These are phyloP conservation scores for Cancer borealis DNA, from an alignment of 2,888 invertebrate species.

Conservation along the genomic window DNA sequence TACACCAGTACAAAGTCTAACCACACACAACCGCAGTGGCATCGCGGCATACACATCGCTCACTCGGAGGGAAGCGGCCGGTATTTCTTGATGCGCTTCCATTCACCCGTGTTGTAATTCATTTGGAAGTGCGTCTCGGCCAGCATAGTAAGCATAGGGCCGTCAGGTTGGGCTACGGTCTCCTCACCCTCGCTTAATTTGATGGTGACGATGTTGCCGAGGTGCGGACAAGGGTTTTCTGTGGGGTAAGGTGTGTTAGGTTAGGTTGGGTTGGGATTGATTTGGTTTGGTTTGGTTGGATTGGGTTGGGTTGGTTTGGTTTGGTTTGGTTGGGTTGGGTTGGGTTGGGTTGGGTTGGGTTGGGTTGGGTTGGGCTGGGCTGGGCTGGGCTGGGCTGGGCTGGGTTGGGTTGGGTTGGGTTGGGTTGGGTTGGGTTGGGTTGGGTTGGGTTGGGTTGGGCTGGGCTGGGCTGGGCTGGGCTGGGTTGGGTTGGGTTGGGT, in stretches of 20 bases:
- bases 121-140: conserved; percentile 94
- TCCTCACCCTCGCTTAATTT: conserved; percentile 94
- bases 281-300: no score
- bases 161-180: conserved; percentile 91
- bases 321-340: no score
- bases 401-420: no score
- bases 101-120: conserved; percentile 98
- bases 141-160: conserved; percentile 87
- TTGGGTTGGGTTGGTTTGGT: no score
- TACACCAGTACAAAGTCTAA: not conserved
- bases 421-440: no score
- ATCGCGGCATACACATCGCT: not conserved
- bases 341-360: no score
- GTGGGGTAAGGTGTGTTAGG: conserved; percentile 78
- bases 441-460: no score
- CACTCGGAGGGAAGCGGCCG: conserved; percentile 80
- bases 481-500: no score
- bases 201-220: conserved; percentile 97
- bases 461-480: no score
- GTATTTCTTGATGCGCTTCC: conserved; percentile 96
- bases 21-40: not conserved
- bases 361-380: no score
- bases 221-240: conserved; percentile 98
- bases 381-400: no score
- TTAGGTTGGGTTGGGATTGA: not conserved